Evolutionary conservation across 1,140 invertebrate species (phyloP), one percentile per base, ranked within the genome.

Genomic region (Gryllus bimaculatus): DNA sequence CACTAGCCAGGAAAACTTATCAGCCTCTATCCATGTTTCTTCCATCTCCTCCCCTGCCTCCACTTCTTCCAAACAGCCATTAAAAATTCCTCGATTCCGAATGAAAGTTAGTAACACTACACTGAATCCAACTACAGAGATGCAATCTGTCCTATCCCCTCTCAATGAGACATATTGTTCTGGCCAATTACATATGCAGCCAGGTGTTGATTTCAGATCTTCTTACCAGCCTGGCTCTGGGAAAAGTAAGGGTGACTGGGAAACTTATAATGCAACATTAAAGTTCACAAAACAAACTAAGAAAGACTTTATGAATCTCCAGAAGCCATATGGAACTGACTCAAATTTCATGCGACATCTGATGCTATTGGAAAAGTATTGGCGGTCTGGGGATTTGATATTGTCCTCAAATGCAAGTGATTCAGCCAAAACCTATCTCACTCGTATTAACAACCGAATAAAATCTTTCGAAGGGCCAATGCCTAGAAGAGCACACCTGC

Each of bases 251-350:
- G 93, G 93, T 47, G 78, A 81, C 13, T 95, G 93, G 93, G 93
- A 94, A 80, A 93, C 93, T 77, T 93, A 93, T 80, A 90, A 90
- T 73, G 90, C 91, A 0, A 90, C 91, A 81, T 91, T 95, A 75
- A 93, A 94, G 82, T 95, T 94, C 79, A 93, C 95, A 82, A 86
- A 89, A n/a, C 92, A 93, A 49, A 95, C 93, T 7, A 93, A 93
- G 79, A 87, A 90, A 15, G 86, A 95, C 8, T 95, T 93, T 93
- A 91, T 93, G 78, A 91, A 93, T 80, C 82, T 95, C 47, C 93
- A 94, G 83, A 90, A 92, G 84, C 94, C 94, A 0, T 95, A 95
- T 81, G 94, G 93, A 6, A 95, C 94, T 83, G 92, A 93, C 83
- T 94, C 93, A 75, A 94, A 92, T 79, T 95, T 95, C 82, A 84